Evolutionary conservation across 2,113 vertebrate genomes (phyloP), one percentile per base, ranked within the genome.

Genomic region (Phalacrocorax aristotelis): DNA sequence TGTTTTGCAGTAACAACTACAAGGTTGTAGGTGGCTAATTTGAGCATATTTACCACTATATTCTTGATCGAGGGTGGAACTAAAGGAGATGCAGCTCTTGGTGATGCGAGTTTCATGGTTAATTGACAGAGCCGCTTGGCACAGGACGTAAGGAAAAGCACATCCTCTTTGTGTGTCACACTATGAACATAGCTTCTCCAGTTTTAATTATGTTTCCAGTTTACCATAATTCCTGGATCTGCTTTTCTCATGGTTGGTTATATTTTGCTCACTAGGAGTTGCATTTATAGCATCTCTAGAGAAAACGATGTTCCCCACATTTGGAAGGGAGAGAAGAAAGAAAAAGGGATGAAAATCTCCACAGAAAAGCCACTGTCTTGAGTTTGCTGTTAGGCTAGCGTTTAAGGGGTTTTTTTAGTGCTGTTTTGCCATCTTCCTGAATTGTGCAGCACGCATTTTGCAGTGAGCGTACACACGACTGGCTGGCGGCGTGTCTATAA

Each of bases 21-120:
- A 34, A 32, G 26, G 18, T 54, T 42, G 62, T 19, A 20, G 26
- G 27, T 51, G 25, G 15, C 49, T 75, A 29, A 15, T 21, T 4
- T 8, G 27, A 69, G 22, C 1, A 0, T 2, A 11, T 14, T 75
- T 51, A 21, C 22, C 8, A 1, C 20, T 42, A 1, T 32, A 4
- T 40, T 36, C 38, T 69, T 25, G 42, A 13, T 22, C 0, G 0
- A 60, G 34, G 49, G 51, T 1, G 2, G 29, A 58, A n/a, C 23
- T 18, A 18, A n/a, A 62, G 62, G 74, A 83, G 60, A 38, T 70
- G 46, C 64, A 49, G 18, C 40, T 74, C 64, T 57, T 51, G 1
- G 15, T 2, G 18, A 36, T 15, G 61, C 40, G 21, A 40, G 30
- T 70, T 69, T 84, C 30, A 3, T 6, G 16, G 61, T 54, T 71